phyloP scores from a whole-genome alignment of 2,797 vertebrate species.

The Rhinogobio ventralis region DNA sequence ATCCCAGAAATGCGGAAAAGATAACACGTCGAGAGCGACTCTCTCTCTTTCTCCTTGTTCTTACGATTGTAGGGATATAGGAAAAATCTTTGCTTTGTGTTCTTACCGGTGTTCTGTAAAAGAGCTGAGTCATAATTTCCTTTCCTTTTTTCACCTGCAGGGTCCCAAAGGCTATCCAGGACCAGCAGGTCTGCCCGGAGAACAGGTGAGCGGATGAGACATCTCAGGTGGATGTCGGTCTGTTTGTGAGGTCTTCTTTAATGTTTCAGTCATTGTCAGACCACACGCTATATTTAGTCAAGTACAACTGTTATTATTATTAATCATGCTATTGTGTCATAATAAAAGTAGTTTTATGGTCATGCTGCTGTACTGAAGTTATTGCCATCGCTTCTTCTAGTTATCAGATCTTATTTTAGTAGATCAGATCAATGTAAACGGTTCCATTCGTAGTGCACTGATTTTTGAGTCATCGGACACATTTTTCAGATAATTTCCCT shows the following conservation, averaged over 20 bases:
- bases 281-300: neutral
- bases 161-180: constrained; percentile 83
- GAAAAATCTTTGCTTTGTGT: neutral
- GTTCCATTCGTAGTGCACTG: no score
- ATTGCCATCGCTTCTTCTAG: neutral
- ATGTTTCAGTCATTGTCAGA: neutral
- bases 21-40: neutral
- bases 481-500: neutral
- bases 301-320: neutral
- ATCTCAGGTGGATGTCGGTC: neutral
- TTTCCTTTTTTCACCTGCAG: constrained; percentile 66
- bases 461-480: neutral
- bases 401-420: neutral
- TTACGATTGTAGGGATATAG: neutral
- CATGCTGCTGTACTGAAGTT: neutral
- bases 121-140: constrained; percentile 41
- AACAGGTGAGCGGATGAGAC: constrained; percentile 72
- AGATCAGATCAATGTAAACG: neutral
- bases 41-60: neutral
- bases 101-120: neutral
- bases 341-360: neutral
- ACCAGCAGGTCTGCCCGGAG: constrained; percentile 77
- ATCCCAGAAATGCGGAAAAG: constrained; percentile 45
- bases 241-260: neutral
- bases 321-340: neutral